These are phyloP conservation scores for Edolisoma coerulescens DNA, from an alignment of 2,113 vertebrate genomes.

Conservation along the genomic window DNA sequence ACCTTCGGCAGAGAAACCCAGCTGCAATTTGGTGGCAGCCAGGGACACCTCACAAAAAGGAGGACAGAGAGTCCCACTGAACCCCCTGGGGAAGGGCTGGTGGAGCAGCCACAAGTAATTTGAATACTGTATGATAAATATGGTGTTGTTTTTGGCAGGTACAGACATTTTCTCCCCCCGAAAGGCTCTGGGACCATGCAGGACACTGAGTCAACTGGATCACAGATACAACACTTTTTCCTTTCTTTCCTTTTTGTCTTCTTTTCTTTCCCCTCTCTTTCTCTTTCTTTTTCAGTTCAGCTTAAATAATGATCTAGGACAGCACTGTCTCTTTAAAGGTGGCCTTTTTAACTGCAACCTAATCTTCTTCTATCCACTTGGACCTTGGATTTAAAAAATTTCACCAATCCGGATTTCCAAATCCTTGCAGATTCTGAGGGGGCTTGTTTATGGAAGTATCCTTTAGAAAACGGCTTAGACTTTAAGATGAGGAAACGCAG, in stretches of 20 bases:
- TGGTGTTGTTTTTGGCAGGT: not conserved
- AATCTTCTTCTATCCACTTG: constrained; percentile 84
- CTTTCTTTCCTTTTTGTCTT: not conserved
- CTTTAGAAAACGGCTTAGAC: constrained; percentile 95
- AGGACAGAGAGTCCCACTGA: not conserved
- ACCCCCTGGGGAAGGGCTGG: not conserved
- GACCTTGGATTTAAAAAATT: constrained; percentile 76
- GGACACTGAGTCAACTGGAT: not conserved
- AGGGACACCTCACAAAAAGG: not conserved
- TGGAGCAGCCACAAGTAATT: not conserved
- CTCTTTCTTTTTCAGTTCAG: constrained; percentile 29
- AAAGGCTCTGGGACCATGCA: not conserved
- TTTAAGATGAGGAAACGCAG: constrained; percentile 91
- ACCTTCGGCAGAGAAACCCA: rapidly evolving
- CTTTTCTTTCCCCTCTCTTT: not conserved
- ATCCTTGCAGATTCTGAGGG: constrained; percentile 83
- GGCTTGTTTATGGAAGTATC: constrained; percentile 90
- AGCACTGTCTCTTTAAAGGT: constrained; percentile 79
- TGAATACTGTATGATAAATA: not conserved
- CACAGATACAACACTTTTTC: not conserved
- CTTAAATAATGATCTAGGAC: constrained; percentile 64
- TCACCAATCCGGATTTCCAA: constrained; percentile 85
- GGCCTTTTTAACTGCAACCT: constrained; percentile 74
- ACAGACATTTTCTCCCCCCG: rapidly evolving
- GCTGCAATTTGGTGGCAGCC: not conserved